phyloP scores from a whole-genome alignment of 2,888 invertebrate species.

The Cyrtodaria siliqua region DNA sequence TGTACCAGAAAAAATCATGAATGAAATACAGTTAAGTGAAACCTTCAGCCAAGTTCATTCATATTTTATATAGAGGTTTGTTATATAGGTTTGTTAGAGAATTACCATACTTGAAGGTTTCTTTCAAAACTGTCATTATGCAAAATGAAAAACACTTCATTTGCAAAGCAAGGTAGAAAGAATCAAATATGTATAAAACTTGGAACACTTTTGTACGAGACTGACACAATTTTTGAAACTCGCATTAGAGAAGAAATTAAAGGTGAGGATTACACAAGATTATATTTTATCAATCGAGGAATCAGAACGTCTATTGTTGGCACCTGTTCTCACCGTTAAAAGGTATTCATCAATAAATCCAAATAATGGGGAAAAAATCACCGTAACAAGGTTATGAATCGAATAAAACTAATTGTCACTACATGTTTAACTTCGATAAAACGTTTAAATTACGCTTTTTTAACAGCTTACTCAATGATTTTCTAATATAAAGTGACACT shows the following conservation, averaged over 20 bases:
- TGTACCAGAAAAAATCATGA: no score
- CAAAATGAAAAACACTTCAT: no score
- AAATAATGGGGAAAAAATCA: not conserved
- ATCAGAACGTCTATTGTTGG: not conserved
- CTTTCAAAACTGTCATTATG: no score
- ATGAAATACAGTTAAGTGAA: no score
- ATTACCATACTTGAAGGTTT: no score
- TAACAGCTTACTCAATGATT: not conserved
- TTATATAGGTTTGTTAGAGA: no score
- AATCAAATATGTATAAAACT: no score
- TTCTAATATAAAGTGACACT: constrained; percentile 6
- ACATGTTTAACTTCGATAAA: not conserved
- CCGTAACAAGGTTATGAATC: not conserved
- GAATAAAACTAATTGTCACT: constrained; percentile 2
- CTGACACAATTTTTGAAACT: not conserved
- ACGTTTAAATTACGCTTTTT: not conserved
- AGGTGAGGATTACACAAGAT: not conserved
- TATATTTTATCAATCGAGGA: not conserved
- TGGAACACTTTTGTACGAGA: no score
- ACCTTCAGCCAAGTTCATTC: no score
- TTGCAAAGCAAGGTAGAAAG: no score
- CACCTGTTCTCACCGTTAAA: not conserved
- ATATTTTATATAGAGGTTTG: no score
- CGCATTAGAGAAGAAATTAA: not conserved
- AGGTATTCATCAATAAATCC: not conserved